Evolutionary conservation across 2,113 vertebrate genomes (phyloP), one percentile per base, ranked within the genome.

Genomic region (Macquaria australasica): DNA sequence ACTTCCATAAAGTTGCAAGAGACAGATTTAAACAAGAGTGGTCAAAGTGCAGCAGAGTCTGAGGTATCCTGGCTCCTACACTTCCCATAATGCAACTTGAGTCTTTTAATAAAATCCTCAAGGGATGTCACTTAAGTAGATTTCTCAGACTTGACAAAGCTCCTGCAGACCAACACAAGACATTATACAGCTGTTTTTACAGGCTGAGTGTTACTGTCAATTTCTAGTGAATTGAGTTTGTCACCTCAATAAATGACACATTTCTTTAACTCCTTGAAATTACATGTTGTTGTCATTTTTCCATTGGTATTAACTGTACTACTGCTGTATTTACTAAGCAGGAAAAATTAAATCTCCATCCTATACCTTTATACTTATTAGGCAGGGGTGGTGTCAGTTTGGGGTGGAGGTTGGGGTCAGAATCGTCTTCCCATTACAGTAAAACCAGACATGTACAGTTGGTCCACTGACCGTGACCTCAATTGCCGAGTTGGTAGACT

Each of bases 401-500:
- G 41, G 41, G 41, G 8, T 41, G 41, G 1, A 41, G 9, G 41
- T 8, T 41, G 41, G 41, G 41, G 41, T 41, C 62, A 64, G 34
- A 23, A 21, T 39, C 34, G 10, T 39, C 34, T 11, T 39, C 8
- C 16, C 10, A 63, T 23, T 23, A 12, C 28, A 69, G 25, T 60
- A 20, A 77, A 3, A 15, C 76, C 79, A 75, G 64, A 83, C 48
- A 18, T 58, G 43, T 73, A 37, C 51, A 45, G 77, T 60, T 51
- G 62, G 39, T 66, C 73, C 48, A 58, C 45, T 69, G 69, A 83
- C 71, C 18, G 5, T 45, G 51, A 84, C 64, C 75, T 73, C n/a
- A 14, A 6, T 78, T 16, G 60, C 56, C 12, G 45, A 50, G 75
- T 58, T 72, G 23, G 53, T 28, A 10, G 79, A 85, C 76, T 81